Conservation (phyloP, 2,888 invertebrate species). For the Synanthedon andrenaeformis region DNA sequence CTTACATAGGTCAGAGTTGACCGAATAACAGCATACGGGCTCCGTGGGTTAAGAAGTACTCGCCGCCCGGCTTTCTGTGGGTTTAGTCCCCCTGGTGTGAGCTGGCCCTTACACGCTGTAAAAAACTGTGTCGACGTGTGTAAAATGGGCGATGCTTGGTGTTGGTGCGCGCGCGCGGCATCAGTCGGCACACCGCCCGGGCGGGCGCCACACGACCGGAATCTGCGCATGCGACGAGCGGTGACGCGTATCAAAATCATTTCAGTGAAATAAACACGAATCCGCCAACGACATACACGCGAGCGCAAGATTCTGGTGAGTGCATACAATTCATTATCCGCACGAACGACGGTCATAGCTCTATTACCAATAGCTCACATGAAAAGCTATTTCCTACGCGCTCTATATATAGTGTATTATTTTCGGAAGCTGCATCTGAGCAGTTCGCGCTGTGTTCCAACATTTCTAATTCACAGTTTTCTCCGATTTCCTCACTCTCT, state of each 20-base stretch:
- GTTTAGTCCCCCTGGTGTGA: too few relatives aligned
- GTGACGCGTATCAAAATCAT: constrained; percentile 46
- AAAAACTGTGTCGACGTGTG: not conserved
- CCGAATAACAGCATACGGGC: not conserved
- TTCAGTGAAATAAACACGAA: constrained; percentile 56
- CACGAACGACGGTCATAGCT: not conserved
- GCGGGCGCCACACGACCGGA: constrained; percentile 70
- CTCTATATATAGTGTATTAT: constrained; percentile 50
- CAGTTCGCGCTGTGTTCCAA: constrained; percentile 30
- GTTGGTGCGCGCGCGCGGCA: constrained; percentile 23
- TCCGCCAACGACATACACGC: constrained; percentile 43
- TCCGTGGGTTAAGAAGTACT: too few relatives aligned
- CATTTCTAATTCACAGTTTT: constrained; percentile 20
- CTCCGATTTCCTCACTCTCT: constrained; percentile 10
- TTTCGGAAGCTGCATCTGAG: constrained; percentile 51
- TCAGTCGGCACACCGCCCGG: constrained; percentile 69
- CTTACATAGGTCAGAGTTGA: not conserved
- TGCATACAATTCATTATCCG: constrained; percentile 7
- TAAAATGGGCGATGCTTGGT: constrained; percentile 1
- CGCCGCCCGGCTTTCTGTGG: too few relatives aligned
- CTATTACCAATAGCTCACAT: not conserved
- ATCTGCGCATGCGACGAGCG: constrained; percentile 60
- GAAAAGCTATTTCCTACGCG: constrained; percentile 7
- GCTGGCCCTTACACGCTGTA: not conserved
- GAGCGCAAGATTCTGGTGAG: constrained; percentile 67